Base-by-base conservation (phyloP, 2,797 vertebrate genomes). In the Triplophysa yarkandensis region DNA sequence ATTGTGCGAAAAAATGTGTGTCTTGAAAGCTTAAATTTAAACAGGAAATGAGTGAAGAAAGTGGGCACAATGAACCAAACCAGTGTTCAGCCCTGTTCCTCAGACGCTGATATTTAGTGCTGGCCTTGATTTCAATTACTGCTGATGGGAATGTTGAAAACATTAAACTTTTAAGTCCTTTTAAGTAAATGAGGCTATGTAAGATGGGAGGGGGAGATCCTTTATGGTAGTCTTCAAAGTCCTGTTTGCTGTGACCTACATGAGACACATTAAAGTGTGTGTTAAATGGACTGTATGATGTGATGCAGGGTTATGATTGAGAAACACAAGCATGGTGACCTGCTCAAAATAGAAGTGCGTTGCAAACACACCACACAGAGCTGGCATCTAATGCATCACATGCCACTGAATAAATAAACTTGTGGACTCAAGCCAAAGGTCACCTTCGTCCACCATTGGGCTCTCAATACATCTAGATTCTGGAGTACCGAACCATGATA, bases 261-360 rank as follows among this genome's bases (percentile, higher is more conserved):
- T 75, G 68, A 68, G 66, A 43, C 58, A 65, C 68, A 69, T 76
- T 65, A 61, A 78, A 68, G 58, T 63, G 64, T 73, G 65, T 57
- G 77, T 68, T 61, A 68, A 78, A 74, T 61, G 32, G 77, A 63
- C 64, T 68, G 57, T 30, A 57, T 68, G 41, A 78, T 46, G 63
- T 68, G 32, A 78, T 67, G 43, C 21, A 17, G 43, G 34, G 34
- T 65, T 43, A 52, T 73, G 48, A 30, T 66, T 63, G 52, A 74
- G 66, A 66, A 16, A 46, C 77, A 68, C 64, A 62, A 54, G 54
- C 41, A 36, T 46, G 19, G 41, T 61, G 60, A 71, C 25, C 58
- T 78, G 77, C 64, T 74, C 27, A 74, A 74, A 78, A 77, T 62
- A 77, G 55, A 10, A 10, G 48, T 55, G 61, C 44, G 48, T 28